Conservation (phyloP, 1,140 invertebrate species). For the Artemia franciscana region DNA sequence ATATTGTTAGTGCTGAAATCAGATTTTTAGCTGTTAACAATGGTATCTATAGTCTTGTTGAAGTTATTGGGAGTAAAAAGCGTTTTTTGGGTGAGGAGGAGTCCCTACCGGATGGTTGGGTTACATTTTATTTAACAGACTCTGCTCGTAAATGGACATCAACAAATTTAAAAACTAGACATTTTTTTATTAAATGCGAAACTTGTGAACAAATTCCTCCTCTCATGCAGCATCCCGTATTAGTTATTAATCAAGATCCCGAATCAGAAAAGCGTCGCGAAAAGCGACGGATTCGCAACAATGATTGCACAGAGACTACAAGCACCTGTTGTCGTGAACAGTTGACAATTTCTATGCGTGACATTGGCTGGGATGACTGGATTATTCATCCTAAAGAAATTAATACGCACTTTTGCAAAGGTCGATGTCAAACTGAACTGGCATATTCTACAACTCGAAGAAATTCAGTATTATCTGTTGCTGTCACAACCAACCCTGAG, state of each 20-base stretch:
- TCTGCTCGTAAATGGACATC: neutral
- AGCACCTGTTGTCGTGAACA: neutral
- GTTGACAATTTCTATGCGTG: neutral
- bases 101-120: neutral
- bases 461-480: neutral
- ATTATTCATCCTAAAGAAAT: neutral
- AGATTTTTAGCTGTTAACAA: neutral
- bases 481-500: neutral
- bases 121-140: neutral
- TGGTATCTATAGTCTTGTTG: neutral
- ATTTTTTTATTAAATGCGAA: neutral
- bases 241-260: neutral
- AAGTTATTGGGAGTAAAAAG: neutral
- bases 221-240: neutral
- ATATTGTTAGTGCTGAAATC: neutral
- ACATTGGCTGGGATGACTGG: neutral
- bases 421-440: neutral
- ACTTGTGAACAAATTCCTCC: neutral
- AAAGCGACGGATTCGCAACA: neutral
- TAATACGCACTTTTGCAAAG: neutral
- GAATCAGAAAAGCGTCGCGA: neutral
- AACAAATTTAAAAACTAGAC: neutral
- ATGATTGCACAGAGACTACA: neutral
- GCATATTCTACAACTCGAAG: neutral
- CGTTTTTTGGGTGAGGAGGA: neutral